A percentile compares a stretch with the other conserved stretches of the same genome.
These are phyloP conservation scores for Rhagoletis pomonella DNA, from an alignment of 1,140 invertebrate species.

Conservation along the genomic window DNA sequence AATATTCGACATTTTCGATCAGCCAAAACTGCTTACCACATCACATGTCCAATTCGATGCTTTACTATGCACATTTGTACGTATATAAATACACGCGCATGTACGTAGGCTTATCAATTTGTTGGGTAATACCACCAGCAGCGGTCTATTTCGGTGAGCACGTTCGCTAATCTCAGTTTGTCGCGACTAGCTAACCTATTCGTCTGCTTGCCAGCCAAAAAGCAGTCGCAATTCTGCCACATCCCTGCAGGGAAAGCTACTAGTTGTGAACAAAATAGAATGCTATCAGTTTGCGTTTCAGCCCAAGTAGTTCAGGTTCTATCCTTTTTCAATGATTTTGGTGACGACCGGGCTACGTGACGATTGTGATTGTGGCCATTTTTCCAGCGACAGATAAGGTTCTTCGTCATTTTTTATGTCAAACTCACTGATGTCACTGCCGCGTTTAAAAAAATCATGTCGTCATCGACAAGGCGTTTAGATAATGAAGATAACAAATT, in stretches of 20 bases:
- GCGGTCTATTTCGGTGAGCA: neutral
- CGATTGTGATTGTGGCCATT: no score
- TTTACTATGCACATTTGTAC: neutral
- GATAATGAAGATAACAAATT: no score
- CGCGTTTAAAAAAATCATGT: no score
- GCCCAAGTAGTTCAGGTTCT: no score
- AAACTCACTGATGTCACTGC: no score
- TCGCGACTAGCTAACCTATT: neutral
- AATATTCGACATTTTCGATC: constrained; percentile 18
- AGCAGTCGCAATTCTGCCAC: neutral
- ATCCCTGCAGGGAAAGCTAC: neutral
- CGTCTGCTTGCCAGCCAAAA: neutral
- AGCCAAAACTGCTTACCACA: neutral
- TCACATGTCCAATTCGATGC: constrained; percentile 31
- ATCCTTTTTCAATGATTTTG: no score
- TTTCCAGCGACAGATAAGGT: no score
- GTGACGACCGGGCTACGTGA: no score
- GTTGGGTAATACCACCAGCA: constrained; percentile 47
- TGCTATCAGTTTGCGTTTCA: no score
- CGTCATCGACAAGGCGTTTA: no score
- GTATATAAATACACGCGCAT: neutral
- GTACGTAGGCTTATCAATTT: neutral
- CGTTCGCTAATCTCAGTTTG: neutral
- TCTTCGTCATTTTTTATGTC: no score
- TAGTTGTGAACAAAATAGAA: no score